phyloP scores from a whole-genome alignment of 1,140 invertebrate species.

The Ladona fulva region DNA sequence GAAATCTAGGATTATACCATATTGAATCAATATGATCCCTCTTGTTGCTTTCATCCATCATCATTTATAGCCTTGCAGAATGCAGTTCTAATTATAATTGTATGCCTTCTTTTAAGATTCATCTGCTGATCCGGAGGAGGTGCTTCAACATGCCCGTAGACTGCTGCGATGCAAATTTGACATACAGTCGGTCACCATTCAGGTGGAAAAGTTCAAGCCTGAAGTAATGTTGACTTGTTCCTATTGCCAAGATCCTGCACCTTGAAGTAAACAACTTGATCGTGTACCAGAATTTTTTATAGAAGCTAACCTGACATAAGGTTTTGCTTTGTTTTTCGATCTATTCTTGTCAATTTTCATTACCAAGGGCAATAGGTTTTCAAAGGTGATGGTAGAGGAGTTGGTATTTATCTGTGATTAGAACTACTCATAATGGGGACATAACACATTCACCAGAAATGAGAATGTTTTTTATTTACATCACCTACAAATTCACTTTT shows the following conservation, averaged over 20 bases:
- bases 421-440: not conserved
- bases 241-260: constrained; percentile 29
- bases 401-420: not conserved
- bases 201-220: constrained; percentile 46
- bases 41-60: no score
- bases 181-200: constrained; percentile 51
- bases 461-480: no score
- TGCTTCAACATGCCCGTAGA: constrained; percentile 43
- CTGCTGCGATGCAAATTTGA: constrained; percentile 43
- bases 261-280: not conserved
- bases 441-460: no score
- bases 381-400: not conserved
- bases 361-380: not conserved
- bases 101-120: constrained; percentile 40
- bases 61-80: no score
- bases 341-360: not conserved
- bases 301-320: not conserved
- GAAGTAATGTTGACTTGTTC: constrained; percentile 36
- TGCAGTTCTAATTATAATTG: no score
- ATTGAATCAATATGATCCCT: no score
- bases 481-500: no score
- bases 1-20: no score
- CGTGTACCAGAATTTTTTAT: not conserved
- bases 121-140: constrained; percentile 37
- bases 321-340: not conserved